Percentiles rank a stretch among this genome's conserved stretches.
These are phyloP conservation scores for Meiosimyza platycephala DNA, from an alignment of 2,888 invertebrate species.

Conservation along the genomic window DNA sequence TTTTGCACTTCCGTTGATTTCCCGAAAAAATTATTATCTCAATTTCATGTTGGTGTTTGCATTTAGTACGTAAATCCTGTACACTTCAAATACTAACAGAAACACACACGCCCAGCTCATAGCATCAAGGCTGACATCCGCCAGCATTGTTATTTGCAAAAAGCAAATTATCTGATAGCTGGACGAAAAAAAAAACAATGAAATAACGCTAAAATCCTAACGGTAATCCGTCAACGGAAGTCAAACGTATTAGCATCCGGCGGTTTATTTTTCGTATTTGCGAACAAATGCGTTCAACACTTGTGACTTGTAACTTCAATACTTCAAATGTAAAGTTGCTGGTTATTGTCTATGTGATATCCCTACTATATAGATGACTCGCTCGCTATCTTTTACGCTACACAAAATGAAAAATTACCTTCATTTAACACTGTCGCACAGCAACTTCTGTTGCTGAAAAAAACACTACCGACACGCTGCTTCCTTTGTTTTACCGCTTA, in stretches of 20 bases:
- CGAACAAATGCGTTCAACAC: constrained; percentile 52
- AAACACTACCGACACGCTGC: not conserved
- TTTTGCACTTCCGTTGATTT: constrained; percentile 22
- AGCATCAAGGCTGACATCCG: constrained; percentile 32
- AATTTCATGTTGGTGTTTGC: constrained; percentile 14
- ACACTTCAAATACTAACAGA: constrained; percentile 26
- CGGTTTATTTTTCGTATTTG: constrained; percentile 59
- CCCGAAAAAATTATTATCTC: constrained; percentile 38
- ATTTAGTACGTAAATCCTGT: constrained; percentile 34
- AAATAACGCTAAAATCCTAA: constrained; percentile 4
- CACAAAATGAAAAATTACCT: constrained; percentile 62
- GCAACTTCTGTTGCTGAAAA: constrained; percentile 3
- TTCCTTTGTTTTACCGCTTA: no score
- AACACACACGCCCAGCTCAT: constrained; percentile 11
- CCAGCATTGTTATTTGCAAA: constrained; percentile 43
- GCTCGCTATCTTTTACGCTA: constrained; percentile 40
- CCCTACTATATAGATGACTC: constrained; percentile 45
- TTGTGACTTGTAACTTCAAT: not conserved
- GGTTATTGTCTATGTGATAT: not conserved
- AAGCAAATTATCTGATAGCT: constrained; percentile 59
- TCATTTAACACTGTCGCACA: constrained; percentile 63
- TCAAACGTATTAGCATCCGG: constrained; percentile 66
- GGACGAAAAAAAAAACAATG: not conserved
- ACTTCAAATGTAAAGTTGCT: not conserved
- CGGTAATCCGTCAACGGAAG: constrained; percentile 65